Evolutionary conservation across 1,140 invertebrate species (phyloP).

Genomic region (Penaeus indicus): DNA sequence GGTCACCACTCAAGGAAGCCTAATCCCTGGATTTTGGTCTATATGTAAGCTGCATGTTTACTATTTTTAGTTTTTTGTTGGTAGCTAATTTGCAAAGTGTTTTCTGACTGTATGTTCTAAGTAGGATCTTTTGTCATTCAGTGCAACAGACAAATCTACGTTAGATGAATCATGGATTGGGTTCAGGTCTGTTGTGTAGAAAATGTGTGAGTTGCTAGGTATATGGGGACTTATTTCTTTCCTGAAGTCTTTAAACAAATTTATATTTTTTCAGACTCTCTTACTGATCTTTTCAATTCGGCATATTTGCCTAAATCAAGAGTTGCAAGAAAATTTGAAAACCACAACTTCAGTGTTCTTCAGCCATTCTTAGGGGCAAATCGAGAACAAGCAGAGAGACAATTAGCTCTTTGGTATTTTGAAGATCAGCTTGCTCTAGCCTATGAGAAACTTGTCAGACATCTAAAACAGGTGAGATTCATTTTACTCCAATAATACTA

Average conservation of each 20-base stretch:
- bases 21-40: too few relatives aligned
- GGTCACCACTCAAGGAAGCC: too few relatives aligned
- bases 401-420: conserved; percentile 79
- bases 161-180: too few relatives aligned
- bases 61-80: too few relatives aligned
- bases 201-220: too few relatives aligned
- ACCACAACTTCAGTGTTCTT: conserved; percentile 74
- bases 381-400: conserved; percentile 70
- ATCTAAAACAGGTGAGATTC: conserved; percentile 74
- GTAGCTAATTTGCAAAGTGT: too few relatives aligned
- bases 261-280: conserved; percentile 72
- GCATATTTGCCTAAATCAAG: conserved; percentile 81
- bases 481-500: background rate
- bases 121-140: too few relatives aligned
- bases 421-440: conserved; percentile 85
- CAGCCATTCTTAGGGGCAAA: conserved; percentile 69
- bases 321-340: conserved; percentile 82
- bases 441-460: conserved; percentile 81
- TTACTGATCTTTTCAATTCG: conserved; percentile 83
- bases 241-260: background rate
- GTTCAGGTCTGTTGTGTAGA: too few relatives aligned
- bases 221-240: background rate
- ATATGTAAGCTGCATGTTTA: too few relatives aligned
- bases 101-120: too few relatives aligned
- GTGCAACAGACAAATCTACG: too few relatives aligned